Evolutionary conservation across 2,113 vertebrate species (phyloP), one percentile per base, ranked within the genome.

Genomic region (Eira barbara): DNA sequence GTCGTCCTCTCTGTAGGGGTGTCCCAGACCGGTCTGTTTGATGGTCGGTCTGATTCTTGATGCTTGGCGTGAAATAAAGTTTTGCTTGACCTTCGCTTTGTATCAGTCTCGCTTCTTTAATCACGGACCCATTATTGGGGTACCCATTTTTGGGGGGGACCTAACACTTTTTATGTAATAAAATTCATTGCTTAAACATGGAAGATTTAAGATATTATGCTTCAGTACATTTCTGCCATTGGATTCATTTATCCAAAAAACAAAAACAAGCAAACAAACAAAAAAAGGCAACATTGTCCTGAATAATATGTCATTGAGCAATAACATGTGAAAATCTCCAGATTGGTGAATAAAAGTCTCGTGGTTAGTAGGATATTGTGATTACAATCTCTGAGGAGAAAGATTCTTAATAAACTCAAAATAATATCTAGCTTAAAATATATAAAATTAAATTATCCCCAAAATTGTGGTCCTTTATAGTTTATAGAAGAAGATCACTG

Each of bases 281-380:
- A 49, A n/a, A 55, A 55, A 63, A 95, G 82, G 20, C 25, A 97
- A 34, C 67, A 67, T 27, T 63, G 25, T 57, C 10, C 13, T 87
- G 3, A 87, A 23, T 55, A 83, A 45, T 97, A 74, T 52, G 89
- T 73, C 65, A 82, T 73, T 94, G 11, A 90, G 49, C 1, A 78
- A 29, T 89, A 96, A 78, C 45, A 69, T 81, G 67, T 74, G 25
- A 87, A 95, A 97, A 84, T 31, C 10, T 15, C 34, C 20, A 96
- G 55, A 55, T 15, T 42, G 42, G 12, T 83, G 98, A 93, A 97
- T 90, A 95, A 89, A 79, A 52, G 90, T 94, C n/a, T 94, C 23
- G 27, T 87, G 17, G 39, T 97, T 95, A 95, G 92, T 85, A 91
- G 94, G 95, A 84, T 0, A 89, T 93, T 94, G 61, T 91, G 69